Evolutionary conservation across 2,888 invertebrate species (phyloP), one percentile per base, ranked within the genome.

Genomic region (Lepidocyrtoides sp.): DNA sequence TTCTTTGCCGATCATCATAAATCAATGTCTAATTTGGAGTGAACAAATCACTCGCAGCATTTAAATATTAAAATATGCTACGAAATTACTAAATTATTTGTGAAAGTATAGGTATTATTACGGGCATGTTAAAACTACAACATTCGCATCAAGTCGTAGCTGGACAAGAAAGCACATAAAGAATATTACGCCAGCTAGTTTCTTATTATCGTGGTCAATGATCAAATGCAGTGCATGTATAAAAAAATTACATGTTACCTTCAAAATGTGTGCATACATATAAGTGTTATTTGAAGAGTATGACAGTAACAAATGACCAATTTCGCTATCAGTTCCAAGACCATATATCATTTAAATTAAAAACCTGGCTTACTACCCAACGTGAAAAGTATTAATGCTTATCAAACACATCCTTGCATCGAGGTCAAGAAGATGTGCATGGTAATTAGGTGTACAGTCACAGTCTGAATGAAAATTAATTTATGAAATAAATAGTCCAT

Each of bases 301-400:
- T 51, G 90, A 90, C 90, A 90, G 72, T 77, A 77, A 90, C 66
- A 90, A 90, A 90, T 90, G 77, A 82, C 63, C 66, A 48, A 79
- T 77, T 84, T 51, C 54, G 29, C 20, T 44, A 72, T 54, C 26
- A 86, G 14, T 26, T 41, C 23, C 41, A 60, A n/a, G 10, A 12
- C 36, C 14, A 51, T 29, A 26, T 29, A 48, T 69, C 54, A 72
- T 54, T 54, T 32, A 41, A 77, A 79, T 77, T 87, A 23, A 48
- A 32, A 17, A 14, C 51, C 66, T n/a, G 12, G 54, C 36, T n/a
- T 63, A 23, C 32, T 26, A 20, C 41, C 48, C 72, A 36, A 20
- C 36, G 20, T 54, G 57, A 60, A 86, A 57, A 66, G 17, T 54
- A 63, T 72, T 85, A 85, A 66, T 44, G 32, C 41, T n/a, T 72